These are phyloP conservation scores for Alcedo quadribrachys DNA, from an alignment of 2,797 vertebrate genomes.

Conservation along the genomic window DNA sequence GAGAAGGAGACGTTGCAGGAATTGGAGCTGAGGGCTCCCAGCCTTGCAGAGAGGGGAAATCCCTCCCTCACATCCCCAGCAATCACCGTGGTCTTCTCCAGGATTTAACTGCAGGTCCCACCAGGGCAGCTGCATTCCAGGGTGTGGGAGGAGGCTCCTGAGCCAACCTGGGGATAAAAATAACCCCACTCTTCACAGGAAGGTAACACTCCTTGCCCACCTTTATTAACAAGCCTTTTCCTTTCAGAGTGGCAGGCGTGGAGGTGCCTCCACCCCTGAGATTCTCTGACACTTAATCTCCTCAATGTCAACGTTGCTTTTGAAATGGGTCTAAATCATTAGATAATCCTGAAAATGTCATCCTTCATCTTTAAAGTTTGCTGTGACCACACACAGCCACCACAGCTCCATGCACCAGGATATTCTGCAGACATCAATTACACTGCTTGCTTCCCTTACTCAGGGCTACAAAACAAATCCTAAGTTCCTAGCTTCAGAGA, in stretches of 20 bases:
- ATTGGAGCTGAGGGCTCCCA: not conserved
- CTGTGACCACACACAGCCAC: conserved; percentile 52
- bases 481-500: conserved; percentile 23
- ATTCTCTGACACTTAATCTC: conserved; percentile 12
- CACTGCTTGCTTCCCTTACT: conserved; percentile 20
- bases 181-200: not conserved
- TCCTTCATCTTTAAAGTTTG: conserved; percentile 32
- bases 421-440: conserved; percentile 49
- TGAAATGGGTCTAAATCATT: conserved; percentile 20
- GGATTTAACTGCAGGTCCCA: not conserved
- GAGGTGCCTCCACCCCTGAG: not conserved
- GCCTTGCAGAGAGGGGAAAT: not conserved
- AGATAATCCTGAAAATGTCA: not conserved
- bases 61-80: not conserved
- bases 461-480: conserved; percentile 43
- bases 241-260: not conserved
- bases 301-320: not conserved
- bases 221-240: not conserved
- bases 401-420: not conserved
- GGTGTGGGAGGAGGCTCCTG: not conserved
- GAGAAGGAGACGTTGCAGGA: not conserved
- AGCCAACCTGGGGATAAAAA: not conserved
- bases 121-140: not conserved
- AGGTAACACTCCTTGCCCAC: not conserved
- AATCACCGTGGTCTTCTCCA: fast-evolving